Conservation (phyloP, 2,888 invertebrate species). For the Selenia dentaria region DNA sequence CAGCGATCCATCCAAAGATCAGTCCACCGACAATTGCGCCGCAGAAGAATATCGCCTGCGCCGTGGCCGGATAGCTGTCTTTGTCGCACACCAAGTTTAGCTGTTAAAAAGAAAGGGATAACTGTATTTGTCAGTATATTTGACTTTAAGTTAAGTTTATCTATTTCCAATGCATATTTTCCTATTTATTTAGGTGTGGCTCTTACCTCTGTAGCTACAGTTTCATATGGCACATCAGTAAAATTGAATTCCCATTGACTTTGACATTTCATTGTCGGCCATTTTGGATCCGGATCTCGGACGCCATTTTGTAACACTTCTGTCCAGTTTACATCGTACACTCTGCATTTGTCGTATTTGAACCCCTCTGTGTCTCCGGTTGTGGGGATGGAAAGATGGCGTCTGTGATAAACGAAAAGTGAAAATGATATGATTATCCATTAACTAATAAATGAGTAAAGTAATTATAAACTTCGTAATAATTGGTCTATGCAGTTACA, state of each 20-base stretch:
- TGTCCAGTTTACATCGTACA: slow-evolving; percentile 68
- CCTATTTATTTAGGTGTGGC: too few species aligned
- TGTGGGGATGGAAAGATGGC: slow-evolving; percentile 64
- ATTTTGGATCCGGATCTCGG: slow-evolving; percentile 49
- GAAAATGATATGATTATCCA: too few species aligned
- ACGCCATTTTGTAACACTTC: slow-evolving; percentile 49
- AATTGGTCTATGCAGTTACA: too few species aligned
- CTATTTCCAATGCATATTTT: too few species aligned
- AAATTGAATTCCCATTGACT: slow-evolving; percentile 68
- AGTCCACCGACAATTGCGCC: slow-evolving; percentile 94
- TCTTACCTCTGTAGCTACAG: slow-evolving; percentile 69
- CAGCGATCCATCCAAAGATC: slow-evolving; percentile 94
- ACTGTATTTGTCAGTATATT: background rate
- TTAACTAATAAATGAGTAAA: too few species aligned
- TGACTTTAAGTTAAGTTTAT: too few species aligned
- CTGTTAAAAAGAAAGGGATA: slow-evolving; percentile 60
- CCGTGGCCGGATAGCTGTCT: slow-evolving; percentile 89
- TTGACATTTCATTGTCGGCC: slow-evolving; percentile 64
- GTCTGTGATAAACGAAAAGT: slow-evolving; percentile 59
- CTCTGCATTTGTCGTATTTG: slow-evolving; percentile 60
- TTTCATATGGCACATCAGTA: slow-evolving; percentile 71
- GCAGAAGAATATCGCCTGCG: slow-evolving; percentile 93
- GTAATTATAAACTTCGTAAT: too few species aligned
- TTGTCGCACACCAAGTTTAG: slow-evolving; percentile 94
- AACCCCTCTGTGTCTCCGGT: slow-evolving; percentile 31